Conservation (phyloP, 2,888 invertebrate genomes). For the Lasioglossum morio region DNA sequence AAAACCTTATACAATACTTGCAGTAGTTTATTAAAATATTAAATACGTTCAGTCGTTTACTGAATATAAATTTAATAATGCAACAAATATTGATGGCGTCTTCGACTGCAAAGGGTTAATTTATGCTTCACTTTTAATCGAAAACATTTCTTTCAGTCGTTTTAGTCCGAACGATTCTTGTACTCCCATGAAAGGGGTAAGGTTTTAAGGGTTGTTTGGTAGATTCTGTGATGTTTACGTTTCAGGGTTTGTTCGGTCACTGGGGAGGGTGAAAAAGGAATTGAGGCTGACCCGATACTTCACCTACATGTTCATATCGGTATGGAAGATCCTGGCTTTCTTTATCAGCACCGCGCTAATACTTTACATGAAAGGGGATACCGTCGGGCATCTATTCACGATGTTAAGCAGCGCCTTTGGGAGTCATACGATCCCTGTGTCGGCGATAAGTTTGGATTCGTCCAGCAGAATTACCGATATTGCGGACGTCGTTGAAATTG, state of each 20-base stretch:
- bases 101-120: no score
- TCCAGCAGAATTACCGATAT: constrained; percentile 87
- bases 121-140: no score
- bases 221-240: background rate
- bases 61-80: no score
- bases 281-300: constrained; percentile 93
- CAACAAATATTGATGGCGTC: no score
- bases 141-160: no score
- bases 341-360: constrained; percentile 91
- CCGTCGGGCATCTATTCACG: constrained; percentile 91
- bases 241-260: constrained; percentile 87
- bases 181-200: no score
- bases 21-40: no score
- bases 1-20: no score
- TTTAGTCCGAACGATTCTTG: no score
- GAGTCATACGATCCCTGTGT: constrained; percentile 91
- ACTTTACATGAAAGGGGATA: constrained; percentile 91
- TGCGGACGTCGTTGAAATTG: constrained; percentile 90
- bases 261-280: constrained; percentile 92
- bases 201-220: no score
- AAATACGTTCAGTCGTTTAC: no score
- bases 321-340: constrained; percentile 96
- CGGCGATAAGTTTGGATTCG: constrained; percentile 87
- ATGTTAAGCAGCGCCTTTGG: constrained; percentile 91
- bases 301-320: constrained; percentile 94